These are phyloP conservation scores for Triplophysa tibetana DNA, from an alignment of 2,113 vertebrate genomes.

Conservation along the genomic window DNA sequence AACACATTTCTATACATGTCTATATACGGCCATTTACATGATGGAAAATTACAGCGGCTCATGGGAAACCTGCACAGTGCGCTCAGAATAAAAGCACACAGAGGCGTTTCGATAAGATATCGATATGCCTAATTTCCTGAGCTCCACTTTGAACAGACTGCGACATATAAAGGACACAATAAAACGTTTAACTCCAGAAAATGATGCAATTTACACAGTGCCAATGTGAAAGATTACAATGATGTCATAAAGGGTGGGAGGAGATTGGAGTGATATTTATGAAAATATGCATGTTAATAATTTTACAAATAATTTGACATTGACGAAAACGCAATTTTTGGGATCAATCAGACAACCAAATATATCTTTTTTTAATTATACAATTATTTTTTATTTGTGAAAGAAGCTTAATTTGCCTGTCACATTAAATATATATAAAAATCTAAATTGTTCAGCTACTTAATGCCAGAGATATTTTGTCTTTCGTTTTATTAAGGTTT, in stretches of 20 bases:
- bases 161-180: not conserved
- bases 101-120: constrained; percentile 8
- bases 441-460: too few species aligned
- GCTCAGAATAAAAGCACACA: not conserved
- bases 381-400: too few species aligned
- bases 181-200: not conserved
- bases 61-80: not conserved
- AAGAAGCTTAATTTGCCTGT: too few species aligned
- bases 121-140: not conserved
- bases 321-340: too few species aligned
- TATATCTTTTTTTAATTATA: too few species aligned
- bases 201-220: not conserved
- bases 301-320: not conserved
- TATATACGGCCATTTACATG: not conserved
- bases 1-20: not conserved
- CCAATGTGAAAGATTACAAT: not conserved
- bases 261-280: not conserved
- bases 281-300: not conserved
- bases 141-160: not conserved
- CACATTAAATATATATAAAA: too few species aligned
- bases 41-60: not conserved
- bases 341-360: too few species aligned
- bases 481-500: too few species aligned
- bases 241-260: not conserved
- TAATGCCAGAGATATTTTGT: too few species aligned